Conservation (phyloP, 2,797 vertebrate species). For the Crenuchus spilurus region DNA sequence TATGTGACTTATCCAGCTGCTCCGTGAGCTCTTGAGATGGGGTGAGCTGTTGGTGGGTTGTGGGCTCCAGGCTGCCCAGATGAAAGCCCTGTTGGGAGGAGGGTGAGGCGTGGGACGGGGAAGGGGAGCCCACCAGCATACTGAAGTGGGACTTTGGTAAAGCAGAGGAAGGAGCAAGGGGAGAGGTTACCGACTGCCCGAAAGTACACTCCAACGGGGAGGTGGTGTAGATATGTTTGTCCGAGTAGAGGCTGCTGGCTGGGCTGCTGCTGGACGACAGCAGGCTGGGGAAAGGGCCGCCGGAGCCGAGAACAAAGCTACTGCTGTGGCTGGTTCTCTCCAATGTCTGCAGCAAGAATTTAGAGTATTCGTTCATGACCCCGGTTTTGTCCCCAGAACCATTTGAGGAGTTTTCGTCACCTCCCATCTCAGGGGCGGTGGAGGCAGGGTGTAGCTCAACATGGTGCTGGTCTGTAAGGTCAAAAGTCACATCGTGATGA, state of each 20-base stretch:
- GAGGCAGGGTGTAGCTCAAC: conserved; percentile 91
- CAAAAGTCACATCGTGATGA: conserved; percentile 93
- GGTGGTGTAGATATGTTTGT: conserved; percentile 92
- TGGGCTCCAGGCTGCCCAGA: conserved; percentile 87
- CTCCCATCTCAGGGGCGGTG: conserved; percentile 84
- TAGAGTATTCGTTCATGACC: conserved; percentile 97
- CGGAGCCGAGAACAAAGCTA: conserved; percentile 87
- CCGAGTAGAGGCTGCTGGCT: conserved; percentile 89
- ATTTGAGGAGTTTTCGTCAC: conserved; percentile 86
- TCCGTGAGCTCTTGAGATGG: conserved; percentile 98
- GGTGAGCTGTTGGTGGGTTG: conserved; percentile 95
- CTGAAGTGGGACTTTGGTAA: conserved; percentile 94
- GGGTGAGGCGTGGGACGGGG: conserved; percentile 62
- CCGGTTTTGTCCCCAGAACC: conserved; percentile 88
- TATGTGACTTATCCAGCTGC: conserved; percentile 94
- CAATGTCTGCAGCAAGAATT: conserved; percentile 97
- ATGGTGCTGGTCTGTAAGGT: conserved; percentile 88
- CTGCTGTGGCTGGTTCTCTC: conserved; percentile 96
- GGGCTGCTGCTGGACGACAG: conserved; percentile 91
- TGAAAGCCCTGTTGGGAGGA: conserved; percentile 90
- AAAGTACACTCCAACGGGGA: conserved; percentile 95
- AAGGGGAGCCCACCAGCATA: conserved; percentile 90
- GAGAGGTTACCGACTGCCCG: conserved; percentile 90
- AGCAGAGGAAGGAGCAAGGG: conserved; percentile 85
- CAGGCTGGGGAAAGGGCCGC: conserved; percentile 90